Percentiles rank a stretch among this genome's conserved stretches.
Conservation (phyloP, 2,797 vertebrate species). For the Echeneis naucrates region DNA sequence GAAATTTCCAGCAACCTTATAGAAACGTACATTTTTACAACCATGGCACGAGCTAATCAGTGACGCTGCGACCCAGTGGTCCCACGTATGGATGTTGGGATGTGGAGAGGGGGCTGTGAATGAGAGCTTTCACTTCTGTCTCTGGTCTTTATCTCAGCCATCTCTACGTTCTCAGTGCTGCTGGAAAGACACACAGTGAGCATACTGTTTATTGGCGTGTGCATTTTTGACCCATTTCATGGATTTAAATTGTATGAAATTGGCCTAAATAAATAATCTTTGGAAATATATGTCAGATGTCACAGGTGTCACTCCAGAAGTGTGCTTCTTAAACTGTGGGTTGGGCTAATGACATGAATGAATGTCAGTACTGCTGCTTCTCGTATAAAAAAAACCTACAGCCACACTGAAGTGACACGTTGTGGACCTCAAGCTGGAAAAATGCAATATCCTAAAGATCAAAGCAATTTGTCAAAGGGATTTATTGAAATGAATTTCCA, state of each 20-base stretch:
- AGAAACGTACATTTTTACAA: constrained; percentile 33
- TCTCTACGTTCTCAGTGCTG: constrained; percentile 56
- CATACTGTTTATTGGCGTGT: constrained; percentile 58
- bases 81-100: constrained; percentile 21
- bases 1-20: constrained; percentile 16
- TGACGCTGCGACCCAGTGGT: constrained; percentile 24
- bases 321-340: constrained; percentile 33
- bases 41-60: constrained; percentile 50
- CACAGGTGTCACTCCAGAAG: constrained; percentile 60
- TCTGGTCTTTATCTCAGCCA: constrained; percentile 75
- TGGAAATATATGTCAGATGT: constrained; percentile 73
- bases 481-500: not conserved
- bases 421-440: constrained; percentile 5
- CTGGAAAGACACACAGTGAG: constrained; percentile 61
- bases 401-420: constrained; percentile 7
- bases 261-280: constrained; percentile 72
- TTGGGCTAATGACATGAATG: constrained; percentile 26
- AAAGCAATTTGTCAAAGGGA: not conserved
- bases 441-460: not conserved
- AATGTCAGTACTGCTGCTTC: constrained; percentile 12
- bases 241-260: constrained; percentile 76
- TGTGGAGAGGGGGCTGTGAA: constrained; percentile 65
- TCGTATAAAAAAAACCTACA: constrained; percentile 4
- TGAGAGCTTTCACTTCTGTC: constrained; percentile 76
- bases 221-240: constrained; percentile 50